phyloP scores from a whole-genome alignment of 2,797 vertebrate genomes.

The Zalophus californianus region DNA sequence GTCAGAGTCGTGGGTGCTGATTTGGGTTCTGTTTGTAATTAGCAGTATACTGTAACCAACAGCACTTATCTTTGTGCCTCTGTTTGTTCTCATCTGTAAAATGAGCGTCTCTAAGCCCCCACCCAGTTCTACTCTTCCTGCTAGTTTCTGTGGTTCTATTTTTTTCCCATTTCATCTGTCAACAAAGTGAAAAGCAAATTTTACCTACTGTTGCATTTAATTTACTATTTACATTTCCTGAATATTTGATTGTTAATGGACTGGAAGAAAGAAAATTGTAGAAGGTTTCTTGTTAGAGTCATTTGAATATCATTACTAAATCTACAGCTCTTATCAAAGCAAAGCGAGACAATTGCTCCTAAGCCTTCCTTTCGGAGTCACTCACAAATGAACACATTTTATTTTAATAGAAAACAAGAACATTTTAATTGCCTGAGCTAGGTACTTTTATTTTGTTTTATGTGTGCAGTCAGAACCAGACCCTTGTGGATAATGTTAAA shows the following conservation, averaged over 20 bases:
- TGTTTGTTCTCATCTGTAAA: not conserved
- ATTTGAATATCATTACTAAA: conserved; percentile 22
- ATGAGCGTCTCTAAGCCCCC: not conserved
- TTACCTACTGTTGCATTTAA: not conserved
- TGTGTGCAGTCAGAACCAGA: conserved; percentile 70
- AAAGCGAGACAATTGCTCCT: conserved; percentile 1
- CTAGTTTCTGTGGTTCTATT: not conserved
- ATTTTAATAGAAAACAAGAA: conserved; percentile 78
- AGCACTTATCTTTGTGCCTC: not conserved
- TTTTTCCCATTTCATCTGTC: not conserved
- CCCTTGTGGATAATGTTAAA: conserved; percentile 78
- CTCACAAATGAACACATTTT: conserved; percentile 71
- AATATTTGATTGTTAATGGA: not conserved
- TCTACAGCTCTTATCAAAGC: conserved; percentile 42
- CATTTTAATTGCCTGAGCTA: conserved; percentile 78
- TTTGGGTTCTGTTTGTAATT: not conserved
- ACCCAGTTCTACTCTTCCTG: not conserved
- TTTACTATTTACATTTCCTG: not conserved
- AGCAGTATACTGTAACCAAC: not conserved
- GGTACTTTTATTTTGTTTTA: conserved; percentile 78
- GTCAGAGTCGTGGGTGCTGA: not conserved
- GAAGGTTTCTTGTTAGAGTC: conserved; percentile 21
- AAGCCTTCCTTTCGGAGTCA: conserved; percentile 51
- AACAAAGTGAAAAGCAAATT: not conserved
- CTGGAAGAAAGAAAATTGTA: conserved; percentile 3